Percentiles rank a stretch among this genome's conserved stretches.
phyloP scores from a whole-genome alignment of 2,113 vertebrate species.

The Eulemur macaco region DNA sequence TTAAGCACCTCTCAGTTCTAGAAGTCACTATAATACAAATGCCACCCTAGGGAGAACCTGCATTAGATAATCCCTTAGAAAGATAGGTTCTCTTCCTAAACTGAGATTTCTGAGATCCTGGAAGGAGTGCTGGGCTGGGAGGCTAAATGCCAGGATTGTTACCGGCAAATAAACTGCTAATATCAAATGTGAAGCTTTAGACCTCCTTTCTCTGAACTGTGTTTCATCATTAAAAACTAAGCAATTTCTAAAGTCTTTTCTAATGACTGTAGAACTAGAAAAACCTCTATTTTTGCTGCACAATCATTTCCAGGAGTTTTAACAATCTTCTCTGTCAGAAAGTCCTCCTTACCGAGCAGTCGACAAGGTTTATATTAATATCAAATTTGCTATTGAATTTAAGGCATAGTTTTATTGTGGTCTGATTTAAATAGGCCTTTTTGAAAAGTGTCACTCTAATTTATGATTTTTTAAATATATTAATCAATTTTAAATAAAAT shows the following conservation, averaged over 20 bases:
- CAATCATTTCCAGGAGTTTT: not conserved
- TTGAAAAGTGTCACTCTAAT: conserved; percentile 50
- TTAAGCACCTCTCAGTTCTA: not conserved
- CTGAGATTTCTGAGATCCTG: not conserved
- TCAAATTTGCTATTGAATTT: conserved; percentile 40
- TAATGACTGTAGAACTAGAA: not conserved
- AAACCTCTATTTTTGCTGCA: not conserved
- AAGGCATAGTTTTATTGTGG: conserved; percentile 21
- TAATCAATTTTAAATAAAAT: conserved; percentile 67
- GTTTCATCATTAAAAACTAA: not conserved
- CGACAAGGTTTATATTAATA: not conserved
- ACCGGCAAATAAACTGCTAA: not conserved
- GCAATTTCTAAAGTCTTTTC: not conserved
- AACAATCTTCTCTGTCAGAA: not conserved
- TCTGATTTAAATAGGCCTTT: conserved; percentile 63
- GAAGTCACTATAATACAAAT: not conserved
- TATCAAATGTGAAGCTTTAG: not conserved
- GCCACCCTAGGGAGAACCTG: not conserved
- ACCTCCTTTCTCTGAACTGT: not conserved
- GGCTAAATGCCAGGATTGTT: not conserved
- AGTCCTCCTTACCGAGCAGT: not conserved
- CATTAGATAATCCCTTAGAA: not conserved
- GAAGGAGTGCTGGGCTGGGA: not conserved
- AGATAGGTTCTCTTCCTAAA: not conserved
- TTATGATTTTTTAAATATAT: conserved; percentile 35